Base-by-base conservation (phyloP, 2,888 invertebrate genomes). In the Lasioglossum calceatum region DNA sequence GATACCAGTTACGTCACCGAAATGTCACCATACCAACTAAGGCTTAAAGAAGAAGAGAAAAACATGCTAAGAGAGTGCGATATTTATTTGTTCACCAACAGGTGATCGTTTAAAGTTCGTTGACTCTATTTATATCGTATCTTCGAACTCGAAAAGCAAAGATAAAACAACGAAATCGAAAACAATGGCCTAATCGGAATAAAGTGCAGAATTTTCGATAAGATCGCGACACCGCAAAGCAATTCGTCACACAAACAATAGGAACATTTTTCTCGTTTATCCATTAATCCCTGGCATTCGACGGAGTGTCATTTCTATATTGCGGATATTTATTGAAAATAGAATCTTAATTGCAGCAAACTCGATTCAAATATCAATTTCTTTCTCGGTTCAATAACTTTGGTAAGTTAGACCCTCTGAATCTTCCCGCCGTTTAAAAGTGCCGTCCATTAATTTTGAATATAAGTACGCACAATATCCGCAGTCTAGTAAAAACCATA, bases 161-260 rank as follows among this genome's bases (percentile, higher is more conserved):
- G 36, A 70, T 70, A 70, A 58, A 72, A 44, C 10, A 16, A 27
- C n/a, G 71, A 16, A 50, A 27, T 54, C 42, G 23, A 32, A 75
- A 70, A 39, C 54, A 74, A 47, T 70, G 23, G 39, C 32, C 42
- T 71, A 67, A 74, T 74, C 74, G 23, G 54, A 36, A 39, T 39
- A 36, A 27, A 54, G 54, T 73, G 72, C 67, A 64, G 44, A 23
- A 77, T n/a, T 64, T 36, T 77, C n/a, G 81, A 81, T 81, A 73
- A 70, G 42, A 70, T 54, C 77, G 74, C 67, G 81, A 42, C 50
- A 39, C 74, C 77, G 77, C 44, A 47, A 77, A 44, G 64, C 44
- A 64, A 50, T 76, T 83, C 76, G 19, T 67, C 19, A 19, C 39
- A 12, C 16, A 77, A 73, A 32, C 16, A 2, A 67, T 23, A 8